Base-by-base conservation (phyloP, 1,140 invertebrate species). In the Brachionus asplanchnoidis region DNA sequence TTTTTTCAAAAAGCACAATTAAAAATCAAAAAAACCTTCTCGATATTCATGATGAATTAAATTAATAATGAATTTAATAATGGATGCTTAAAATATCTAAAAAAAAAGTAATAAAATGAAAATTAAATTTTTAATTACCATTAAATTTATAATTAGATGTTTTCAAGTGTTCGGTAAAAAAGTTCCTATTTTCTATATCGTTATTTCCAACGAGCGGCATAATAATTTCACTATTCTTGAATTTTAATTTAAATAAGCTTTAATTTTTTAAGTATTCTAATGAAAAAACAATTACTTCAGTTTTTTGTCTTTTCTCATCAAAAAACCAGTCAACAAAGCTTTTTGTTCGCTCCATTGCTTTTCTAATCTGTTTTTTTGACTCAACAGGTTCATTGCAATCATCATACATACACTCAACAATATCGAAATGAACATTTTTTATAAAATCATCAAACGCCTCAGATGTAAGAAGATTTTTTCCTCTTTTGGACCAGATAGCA, bases 281-380 rank as follows among this genome's bases (percentile, higher is more conserved):
- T 7, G 6, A 0, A 36, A 36, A 36, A 36, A 7, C 6, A 36
- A 6, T 36, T 77, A 77, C 73, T 50, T 32, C 9, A 28, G 26
- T 53, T 23, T 50, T 77, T 50, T 77, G 17, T 14, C 12, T 26
- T 77, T 77, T 7, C 1, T 77, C 73, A 26, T 20, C 26, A 42
- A 44, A 82, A 20, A 82, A 82, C 50, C 36, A 82, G 44, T 82
- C 79, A 40, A 82, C 79, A 82, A 82, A 82, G 44, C 26, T 20
- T 65, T 65, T 82, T n/a, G 79, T 65, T 42, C 79, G n/a, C 8
- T 82, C 79, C 32, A 65, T 42, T 12, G 53, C 23, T 46, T 82
- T 82, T 60, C 65, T 60, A 44, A 82, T 82, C 17, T 40, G 40
- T 82, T 68, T 60, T 28, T 82, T 82, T 1, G 79, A 82, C 9